Evolutionary conservation across 1,140 invertebrate species (phyloP), one percentile per base, ranked within the genome.

Genomic region (Apolygus lucorum): DNA sequence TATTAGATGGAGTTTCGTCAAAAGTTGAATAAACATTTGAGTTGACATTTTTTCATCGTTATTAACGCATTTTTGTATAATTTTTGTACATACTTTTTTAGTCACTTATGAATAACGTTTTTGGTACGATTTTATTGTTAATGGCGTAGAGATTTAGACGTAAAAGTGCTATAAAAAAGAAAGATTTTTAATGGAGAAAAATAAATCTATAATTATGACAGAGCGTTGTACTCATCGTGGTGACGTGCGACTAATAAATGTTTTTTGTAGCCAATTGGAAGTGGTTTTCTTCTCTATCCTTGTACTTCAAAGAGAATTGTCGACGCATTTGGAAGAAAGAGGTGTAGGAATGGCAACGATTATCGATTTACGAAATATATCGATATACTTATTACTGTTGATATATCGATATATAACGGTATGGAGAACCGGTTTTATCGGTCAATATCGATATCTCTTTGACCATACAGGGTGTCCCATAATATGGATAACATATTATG

Each of bases 231-330:
- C 54, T 17, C 11, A 4, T 17, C 4, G 22, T 11, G 8, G 54
- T 11, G 22, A 59, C 4, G 54, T 59, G 22, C 54, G 11, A 24
- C 54, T 13, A 59, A 59, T 59, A 59, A 59, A 59, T 22, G 54
- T 59, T 59, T n/a, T 59, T 59, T 59, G 54, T 59, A 59, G 54
- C 54, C 34, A 49, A 8, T 49, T 49, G 34, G n/a, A n/a, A n/a
- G n/a, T n/a, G n/a, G n/a, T n/a, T n/a, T n/a, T 49, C 8, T 17
- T 49, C 17, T 49, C 8, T 49, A 49, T 17, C 17, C 34, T 11
- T 49, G 34, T 17, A 11, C 34, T 49, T 17, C 34, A 49, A 17
- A 49, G 34, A 17, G 34, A 49, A 49, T 49, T 49, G 34, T 49
- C 34, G 17, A 49, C 17, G 8, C 8, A 49, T n/a, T n/a, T n/a